These are phyloP conservation scores for Myioborus miniatus DNA, from an alignment of 2,797 vertebrate species.

Conservation along the genomic window DNA sequence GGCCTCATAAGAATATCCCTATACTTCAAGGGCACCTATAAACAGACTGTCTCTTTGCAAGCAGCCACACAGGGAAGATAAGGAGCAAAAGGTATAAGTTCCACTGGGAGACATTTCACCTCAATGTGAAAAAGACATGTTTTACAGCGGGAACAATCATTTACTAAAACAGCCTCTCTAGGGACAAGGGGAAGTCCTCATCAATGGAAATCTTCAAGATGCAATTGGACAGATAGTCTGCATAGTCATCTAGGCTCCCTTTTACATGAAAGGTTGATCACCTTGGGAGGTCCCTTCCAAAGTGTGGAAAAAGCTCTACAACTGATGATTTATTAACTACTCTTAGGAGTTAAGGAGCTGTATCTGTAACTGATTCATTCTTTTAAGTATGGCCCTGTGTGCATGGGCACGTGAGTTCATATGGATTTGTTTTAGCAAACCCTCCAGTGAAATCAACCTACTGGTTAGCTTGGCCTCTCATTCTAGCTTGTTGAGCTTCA, in stretches of 20 bases:
- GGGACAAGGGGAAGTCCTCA: not conserved
- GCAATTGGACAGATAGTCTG: not conserved
- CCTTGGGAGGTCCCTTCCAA: not conserved
- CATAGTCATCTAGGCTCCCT: not conserved
- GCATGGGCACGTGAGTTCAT: rapidly evolving
- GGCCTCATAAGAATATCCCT: not conserved
- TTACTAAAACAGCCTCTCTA: not conserved
- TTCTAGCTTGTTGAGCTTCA: not conserved
- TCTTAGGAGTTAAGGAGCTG: not conserved
- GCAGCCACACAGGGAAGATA: not conserved
- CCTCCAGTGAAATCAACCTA: not conserved
- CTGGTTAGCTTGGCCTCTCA: not conserved
- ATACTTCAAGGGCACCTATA: not conserved
- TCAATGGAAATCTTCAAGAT: not conserved
- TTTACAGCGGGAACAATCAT: not conserved
- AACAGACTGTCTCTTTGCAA: not conserved
- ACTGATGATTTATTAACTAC: not conserved
- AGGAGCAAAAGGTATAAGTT: rapidly evolving
- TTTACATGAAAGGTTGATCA: not conserved
- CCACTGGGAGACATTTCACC: not conserved
- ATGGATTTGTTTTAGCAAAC: not conserved
- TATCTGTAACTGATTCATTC: not conserved
- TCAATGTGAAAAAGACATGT: not conserved
- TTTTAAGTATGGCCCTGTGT: not conserved
- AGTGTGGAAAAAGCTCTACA: not conserved